Conservation (phyloP, 2,797 vertebrate genomes). For the Alfaro cultratus region DNA sequence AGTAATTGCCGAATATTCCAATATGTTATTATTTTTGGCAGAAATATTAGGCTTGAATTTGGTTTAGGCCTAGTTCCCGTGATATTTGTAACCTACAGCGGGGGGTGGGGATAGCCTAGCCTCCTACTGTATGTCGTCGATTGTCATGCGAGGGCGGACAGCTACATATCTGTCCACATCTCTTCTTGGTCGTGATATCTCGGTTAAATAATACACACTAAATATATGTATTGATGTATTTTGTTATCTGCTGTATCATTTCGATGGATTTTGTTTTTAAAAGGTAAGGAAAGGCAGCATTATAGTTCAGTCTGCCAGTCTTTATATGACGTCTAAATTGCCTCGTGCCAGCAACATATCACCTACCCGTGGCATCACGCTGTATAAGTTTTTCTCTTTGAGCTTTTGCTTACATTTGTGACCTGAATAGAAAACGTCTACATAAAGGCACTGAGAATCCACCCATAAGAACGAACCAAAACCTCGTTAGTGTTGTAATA, state of each 20-base stretch:
- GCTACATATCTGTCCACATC: constrained; percentile 34
- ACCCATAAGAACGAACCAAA: constrained; percentile 21
- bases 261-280: neutral
- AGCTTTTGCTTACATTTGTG: neutral
- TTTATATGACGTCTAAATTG: constrained; percentile 26
- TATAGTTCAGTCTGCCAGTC: constrained; percentile 32
- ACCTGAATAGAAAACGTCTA: neutral
- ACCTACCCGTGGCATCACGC: constrained; percentile 3
- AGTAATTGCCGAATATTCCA: constrained; percentile 26
- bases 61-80: constrained; percentile 67
- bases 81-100: constrained; percentile 68
- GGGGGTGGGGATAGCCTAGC: constrained; percentile 79
- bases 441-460: constrained; percentile 16
- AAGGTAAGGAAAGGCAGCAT: constrained; percentile 58
- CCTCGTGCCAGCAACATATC: constrained; percentile 22
- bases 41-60: constrained; percentile 51
- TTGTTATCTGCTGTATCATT: neutral
- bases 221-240: neutral
- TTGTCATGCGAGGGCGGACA: constrained; percentile 68
- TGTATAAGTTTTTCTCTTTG: neutral
- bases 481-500: constrained; percentile 50
- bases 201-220: neutral
- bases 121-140: constrained; percentile 74
- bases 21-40: neutral
- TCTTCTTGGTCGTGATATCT: neutral